Conservation (phyloP, 2,888 invertebrate genomes). For the Electrophaes corylata region DNA sequence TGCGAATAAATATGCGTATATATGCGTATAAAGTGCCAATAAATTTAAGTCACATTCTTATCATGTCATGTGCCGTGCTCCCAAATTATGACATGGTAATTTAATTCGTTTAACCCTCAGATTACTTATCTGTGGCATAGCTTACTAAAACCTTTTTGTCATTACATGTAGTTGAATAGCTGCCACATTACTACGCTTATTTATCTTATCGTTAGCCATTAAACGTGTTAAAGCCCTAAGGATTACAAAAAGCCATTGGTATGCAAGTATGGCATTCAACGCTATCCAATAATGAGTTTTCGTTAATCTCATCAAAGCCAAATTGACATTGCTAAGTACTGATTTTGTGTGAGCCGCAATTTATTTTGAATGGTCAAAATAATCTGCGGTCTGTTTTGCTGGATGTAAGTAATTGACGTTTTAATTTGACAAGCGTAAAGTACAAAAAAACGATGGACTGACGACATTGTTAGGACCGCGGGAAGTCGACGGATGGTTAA, state of each 20-base stretch:
- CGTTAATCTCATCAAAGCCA: constrained; percentile 51
- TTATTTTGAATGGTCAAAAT: constrained; percentile 4
- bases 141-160: neutral
- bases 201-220: constrained; percentile 4
- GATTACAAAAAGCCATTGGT: constrained; percentile 27
- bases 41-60: too few species aligned
- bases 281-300: constrained; percentile 51
- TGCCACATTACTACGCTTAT: neutral
- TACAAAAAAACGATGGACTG: too few species aligned
- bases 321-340: constrained; percentile 49
- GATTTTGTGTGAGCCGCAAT: constrained; percentile 38
- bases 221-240: constrained; percentile 1
- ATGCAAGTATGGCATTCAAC: constrained; percentile 25
- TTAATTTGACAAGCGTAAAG: too few species aligned
- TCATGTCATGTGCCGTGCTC: too few species aligned
- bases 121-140: too few species aligned
- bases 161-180: neutral
- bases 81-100: neutral
- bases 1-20: too few species aligned
- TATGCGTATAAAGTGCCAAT: too few species aligned
- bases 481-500: too few species aligned
- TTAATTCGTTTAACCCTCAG: too few species aligned
- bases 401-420: neutral
- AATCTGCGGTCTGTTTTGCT: neutral
- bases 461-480: too few species aligned